phyloP scores from a whole-genome alignment of 2,797 vertebrate genomes.

The Tadarida brasiliensis region DNA sequence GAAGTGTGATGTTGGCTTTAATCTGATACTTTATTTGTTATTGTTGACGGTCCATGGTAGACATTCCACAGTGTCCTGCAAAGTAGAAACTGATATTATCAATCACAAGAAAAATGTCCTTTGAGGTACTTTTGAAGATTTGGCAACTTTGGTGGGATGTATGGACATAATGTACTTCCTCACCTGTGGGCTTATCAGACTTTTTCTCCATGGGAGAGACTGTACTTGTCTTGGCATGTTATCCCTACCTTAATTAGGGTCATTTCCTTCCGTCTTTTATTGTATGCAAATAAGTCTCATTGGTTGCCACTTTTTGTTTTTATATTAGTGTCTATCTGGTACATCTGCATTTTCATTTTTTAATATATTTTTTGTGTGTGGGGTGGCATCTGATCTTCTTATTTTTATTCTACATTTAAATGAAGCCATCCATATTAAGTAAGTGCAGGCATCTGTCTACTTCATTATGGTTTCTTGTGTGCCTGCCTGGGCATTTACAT shows the following conservation, averaged over 20 bases:
- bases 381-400: not conserved
- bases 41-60: not conserved
- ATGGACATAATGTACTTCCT: not conserved
- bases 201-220: not conserved
- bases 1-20: not conserved
- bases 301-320: not conserved
- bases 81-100: not conserved
- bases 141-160: not conserved
- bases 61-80: not conserved
- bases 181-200: not conserved
- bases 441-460: not conserved
- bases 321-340: not conserved
- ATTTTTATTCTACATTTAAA: not conserved
- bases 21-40: not conserved
- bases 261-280: not conserved
- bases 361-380: not conserved
- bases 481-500: not conserved
- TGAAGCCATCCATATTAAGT: not conserved
- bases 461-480: not conserved
- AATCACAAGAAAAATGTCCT: not conserved
- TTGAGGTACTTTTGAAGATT: not conserved
- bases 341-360: not conserved
- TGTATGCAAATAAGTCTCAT: not conserved
- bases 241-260: not conserved
- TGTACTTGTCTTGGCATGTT: not conserved